Percentiles rank a stretch among this genome's conserved stretches.
These are phyloP conservation scores for Urocynchramus pylzowi DNA, from an alignment of 2,113 vertebrate species.

Conservation along the genomic window DNA sequence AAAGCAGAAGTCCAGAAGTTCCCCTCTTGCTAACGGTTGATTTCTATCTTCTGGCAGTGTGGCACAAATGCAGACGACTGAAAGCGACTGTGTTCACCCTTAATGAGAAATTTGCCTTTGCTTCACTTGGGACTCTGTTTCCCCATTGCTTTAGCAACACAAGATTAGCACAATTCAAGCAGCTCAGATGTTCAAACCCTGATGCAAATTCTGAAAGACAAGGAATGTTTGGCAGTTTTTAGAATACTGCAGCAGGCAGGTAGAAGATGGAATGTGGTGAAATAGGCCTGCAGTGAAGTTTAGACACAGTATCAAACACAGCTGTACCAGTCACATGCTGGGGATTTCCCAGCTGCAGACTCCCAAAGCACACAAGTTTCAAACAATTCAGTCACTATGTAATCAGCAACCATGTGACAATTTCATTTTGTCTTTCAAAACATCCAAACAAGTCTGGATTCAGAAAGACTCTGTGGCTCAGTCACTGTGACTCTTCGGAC, in stretches of 20 bases:
- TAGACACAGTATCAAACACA: neutral
- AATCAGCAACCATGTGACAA: constrained; percentile 20
- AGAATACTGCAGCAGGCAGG: constrained; percentile 34
- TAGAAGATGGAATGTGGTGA: constrained; percentile 4
- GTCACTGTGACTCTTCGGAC: neutral
- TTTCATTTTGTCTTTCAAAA: constrained; percentile 29
- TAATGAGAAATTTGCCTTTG: neutral
- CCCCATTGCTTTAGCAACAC: neutral
- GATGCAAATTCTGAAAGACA: constrained; percentile 16
- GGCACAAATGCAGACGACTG: neutral
- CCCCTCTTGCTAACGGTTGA: neutral
- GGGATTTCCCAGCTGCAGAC: constrained; percentile 38
- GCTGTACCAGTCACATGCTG: constrained; percentile 12
- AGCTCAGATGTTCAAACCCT: neutral
- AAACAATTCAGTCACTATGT: constrained; percentile 41
- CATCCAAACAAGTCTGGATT: constrained; percentile 2
- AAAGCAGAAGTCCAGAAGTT: constrained; percentile 10
- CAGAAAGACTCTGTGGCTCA: neutral
- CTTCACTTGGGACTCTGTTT: neutral
- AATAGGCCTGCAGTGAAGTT: neutral
- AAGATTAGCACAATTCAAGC: neutral
- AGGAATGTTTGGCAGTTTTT: neutral
- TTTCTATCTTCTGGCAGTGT: neutral
- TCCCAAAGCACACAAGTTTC: constrained; percentile 17
- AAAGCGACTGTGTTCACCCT: neutral